A percentile compares a stretch with the other conserved stretches of the same genome.
Conservation (phyloP, 2,888 invertebrate species). For the Sympetrum striolatum region DNA sequence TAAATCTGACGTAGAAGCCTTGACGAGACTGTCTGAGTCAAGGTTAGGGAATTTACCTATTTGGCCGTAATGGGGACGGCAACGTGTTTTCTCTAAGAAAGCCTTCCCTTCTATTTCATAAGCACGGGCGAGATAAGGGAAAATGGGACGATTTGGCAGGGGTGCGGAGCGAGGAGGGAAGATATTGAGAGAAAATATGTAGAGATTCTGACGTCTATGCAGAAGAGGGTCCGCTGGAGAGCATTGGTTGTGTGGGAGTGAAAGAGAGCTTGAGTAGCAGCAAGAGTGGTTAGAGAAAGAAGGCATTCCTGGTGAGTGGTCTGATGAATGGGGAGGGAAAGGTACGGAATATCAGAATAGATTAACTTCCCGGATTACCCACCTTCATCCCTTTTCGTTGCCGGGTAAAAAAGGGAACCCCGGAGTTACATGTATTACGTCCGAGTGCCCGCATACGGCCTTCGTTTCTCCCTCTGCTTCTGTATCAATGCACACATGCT, state of each 20-base stretch:
- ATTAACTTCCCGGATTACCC: conserved; percentile 7
- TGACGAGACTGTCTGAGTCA: no score
- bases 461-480: neutral
- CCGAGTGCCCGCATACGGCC: neutral
- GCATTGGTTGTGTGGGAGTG: neutral
- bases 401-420: neutral
- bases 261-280: neutral
- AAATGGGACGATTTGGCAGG: neutral
- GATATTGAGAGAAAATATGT: neutral
- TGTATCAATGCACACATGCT: neutral
- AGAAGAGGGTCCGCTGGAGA: neutral
- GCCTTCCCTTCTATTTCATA: no score
- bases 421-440: neutral
- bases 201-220: no score
- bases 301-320: conserved; percentile 3
- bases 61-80: no score
- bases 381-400: neutral
- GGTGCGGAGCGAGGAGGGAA: neutral
- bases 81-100: no score
- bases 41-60: no score
- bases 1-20: no score
- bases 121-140: neutral
- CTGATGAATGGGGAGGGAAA: conserved; percentile 27
- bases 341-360: conserved; percentile 35
- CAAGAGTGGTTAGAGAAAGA: conserved; percentile 4